A percentile compares a stretch with the other conserved stretches of the same genome.
Conservation (phyloP, 2,113 vertebrate species). For the Hypomesus transpacificus region DNA sequence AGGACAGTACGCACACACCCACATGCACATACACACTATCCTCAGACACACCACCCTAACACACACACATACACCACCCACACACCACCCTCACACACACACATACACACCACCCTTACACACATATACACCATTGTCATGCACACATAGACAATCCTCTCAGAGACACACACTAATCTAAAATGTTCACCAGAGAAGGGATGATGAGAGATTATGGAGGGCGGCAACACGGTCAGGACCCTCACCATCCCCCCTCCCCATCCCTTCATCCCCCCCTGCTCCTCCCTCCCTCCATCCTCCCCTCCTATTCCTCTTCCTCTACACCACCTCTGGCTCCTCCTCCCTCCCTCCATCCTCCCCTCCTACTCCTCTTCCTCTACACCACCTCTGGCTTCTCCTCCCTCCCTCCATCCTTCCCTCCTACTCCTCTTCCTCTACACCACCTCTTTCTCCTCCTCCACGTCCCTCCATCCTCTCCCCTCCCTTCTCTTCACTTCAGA, state of each 20-base stretch:
- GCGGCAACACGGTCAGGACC: too few relatives aligned
- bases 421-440: neutral
- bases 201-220: slow-evolving; percentile 48
- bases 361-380: neutral
- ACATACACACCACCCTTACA: slow-evolving; percentile 2
- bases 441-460: neutral
- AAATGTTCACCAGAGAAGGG: slow-evolving; percentile 29
- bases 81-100: neutral
- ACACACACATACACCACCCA: neutral
- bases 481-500: neutral
- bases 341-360: slow-evolving; percentile 3
- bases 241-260: neutral
- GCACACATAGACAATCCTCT: neutral
- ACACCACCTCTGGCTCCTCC: neutral
- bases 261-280: neutral
- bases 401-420: neutral
- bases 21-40: too few relatives aligned
- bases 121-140: neutral
- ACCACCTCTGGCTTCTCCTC: neutral
- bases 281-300: neutral
- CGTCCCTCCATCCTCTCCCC: slow-evolving; percentile 2
- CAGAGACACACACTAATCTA: slow-evolving; percentile 42
- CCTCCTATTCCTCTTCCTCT: neutral
- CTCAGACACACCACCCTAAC: neutral
- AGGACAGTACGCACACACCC: too few relatives aligned